Conservation (phyloP, 2,797 vertebrate genomes). For the Anabas testudineus region DNA sequence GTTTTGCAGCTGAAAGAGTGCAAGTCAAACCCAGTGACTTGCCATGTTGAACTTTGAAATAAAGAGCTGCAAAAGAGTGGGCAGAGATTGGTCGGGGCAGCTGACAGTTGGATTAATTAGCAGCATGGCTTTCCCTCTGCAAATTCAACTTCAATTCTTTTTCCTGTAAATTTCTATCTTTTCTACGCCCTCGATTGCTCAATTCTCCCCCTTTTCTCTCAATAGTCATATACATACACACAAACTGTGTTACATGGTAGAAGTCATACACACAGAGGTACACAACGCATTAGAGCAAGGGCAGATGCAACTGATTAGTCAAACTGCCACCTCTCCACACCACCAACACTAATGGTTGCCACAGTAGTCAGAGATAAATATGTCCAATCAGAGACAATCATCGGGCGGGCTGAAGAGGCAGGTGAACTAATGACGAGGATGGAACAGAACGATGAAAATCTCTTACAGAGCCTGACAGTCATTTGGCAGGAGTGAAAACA, state of each 20-base stretch:
- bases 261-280: slow-evolving; percentile 14
- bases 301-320: slow-evolving; percentile 78
- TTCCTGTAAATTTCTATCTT: slow-evolving; percentile 41
- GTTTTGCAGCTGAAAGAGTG: slow-evolving; percentile 20
- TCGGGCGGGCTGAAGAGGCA: slow-evolving; percentile 74
- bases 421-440: slow-evolving; percentile 78
- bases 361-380: slow-evolving; percentile 76
- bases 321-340: slow-evolving; percentile 77
- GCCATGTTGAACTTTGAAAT: slow-evolving; percentile 30
- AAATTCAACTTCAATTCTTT: slow-evolving; percentile 45
- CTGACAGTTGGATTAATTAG: slow-evolving; percentile 65
- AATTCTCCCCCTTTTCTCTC: slow-evolving; percentile 24
- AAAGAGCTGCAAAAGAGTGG: slow-evolving; percentile 51
- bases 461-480: slow-evolving; percentile 62
- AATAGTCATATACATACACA: slow-evolving; percentile 27
- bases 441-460: slow-evolving; percentile 63
- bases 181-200: slow-evolving; percentile 50
- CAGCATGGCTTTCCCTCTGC: slow-evolving; percentile 46
- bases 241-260: slow-evolving; percentile 15
- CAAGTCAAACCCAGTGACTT: slow-evolving; percentile 5
- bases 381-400: slow-evolving; percentile 81
- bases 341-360: slow-evolving; percentile 79
- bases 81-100: slow-evolving; percentile 49
- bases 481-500: slow-evolving; percentile 70
- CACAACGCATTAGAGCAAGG: slow-evolving; percentile 44